Base-by-base conservation (phyloP, 2,797 vertebrate genomes). In the Argyrosomus regius region DNA sequence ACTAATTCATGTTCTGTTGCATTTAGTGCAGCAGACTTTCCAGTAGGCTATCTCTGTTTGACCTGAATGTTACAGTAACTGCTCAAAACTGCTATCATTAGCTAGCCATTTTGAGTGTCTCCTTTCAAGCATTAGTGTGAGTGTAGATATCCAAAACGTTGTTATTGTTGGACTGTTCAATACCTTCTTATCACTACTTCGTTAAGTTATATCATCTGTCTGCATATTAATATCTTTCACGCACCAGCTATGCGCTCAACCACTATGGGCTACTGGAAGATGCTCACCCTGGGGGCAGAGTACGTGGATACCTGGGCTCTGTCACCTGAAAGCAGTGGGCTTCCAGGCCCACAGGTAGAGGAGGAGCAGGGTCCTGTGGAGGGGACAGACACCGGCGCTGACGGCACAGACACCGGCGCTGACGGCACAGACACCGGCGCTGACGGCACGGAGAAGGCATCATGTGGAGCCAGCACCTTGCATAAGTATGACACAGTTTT, bases 241-340 rank as follows among this genome's bases (percentile, higher is more conserved):
- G 16, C 50, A 1, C 14, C 82, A 96, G 95, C 94, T 6, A 31
- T 95, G 0, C 92, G 94, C 5, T 63, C 93, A 0, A 92, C 92
- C 73, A 95, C 94, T 0, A 83, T 95, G 12, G 82, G 92, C 82
- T 94, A 90, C 26, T 96, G 96, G 96, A 91, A 91, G 86, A 95
- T 87, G 93, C 87, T 96, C 71, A 95, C 94, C 1, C 68, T 93
- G 59, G 96, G 95, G 1, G 57, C 89, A 0, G 94, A 95, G 78
- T 93, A 92, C 68, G 89, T 86, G 45, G 89, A 92, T 39, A 93
- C 92, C 31, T 96, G 95, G 95, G 91, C 93, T 39, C 66, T 26
- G 41, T 45, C 88, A 26, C 69, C 91, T 3, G 86, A 74, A 24
- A 64, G 5, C 54, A 74, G 2, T 8, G 20, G 39, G 35, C 24